These are phyloP conservation scores for Myioborus melanocephalus DNA, from an alignment of 2,797 vertebrate genomes.

Conservation along the genomic window DNA sequence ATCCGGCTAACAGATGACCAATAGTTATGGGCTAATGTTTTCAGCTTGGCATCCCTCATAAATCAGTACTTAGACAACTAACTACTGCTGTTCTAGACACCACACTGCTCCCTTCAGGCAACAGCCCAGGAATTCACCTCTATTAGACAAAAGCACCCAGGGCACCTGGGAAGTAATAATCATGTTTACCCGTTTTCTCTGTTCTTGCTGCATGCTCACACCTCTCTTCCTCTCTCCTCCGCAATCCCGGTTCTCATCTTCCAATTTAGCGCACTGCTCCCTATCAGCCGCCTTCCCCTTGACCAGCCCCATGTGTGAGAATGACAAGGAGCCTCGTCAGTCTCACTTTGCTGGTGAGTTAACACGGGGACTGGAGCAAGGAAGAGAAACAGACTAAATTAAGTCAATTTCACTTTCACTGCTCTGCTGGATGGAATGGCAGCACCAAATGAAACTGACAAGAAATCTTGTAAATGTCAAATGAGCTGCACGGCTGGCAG, in stretches of 20 bases:
- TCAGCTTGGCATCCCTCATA: not conserved
- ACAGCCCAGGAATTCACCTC: not conserved
- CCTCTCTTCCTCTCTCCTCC: not conserved
- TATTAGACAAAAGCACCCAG: not conserved
- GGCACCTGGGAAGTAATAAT: not conserved
- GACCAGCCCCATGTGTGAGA: slow-evolving; percentile 28
- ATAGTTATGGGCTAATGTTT: not conserved
- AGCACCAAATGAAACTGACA: slow-evolving; percentile 64
- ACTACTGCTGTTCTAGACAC: not conserved
- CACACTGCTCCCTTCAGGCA: not conserved
- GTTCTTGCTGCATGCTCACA: not conserved
- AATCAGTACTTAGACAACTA: not conserved
- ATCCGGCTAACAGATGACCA: not conserved
- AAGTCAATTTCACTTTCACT: slow-evolving; percentile 55
- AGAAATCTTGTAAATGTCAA: slow-evolving; percentile 69
- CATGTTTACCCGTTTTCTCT: not conserved
- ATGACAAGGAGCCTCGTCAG: slow-evolving; percentile 49
- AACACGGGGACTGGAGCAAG: slow-evolving; percentile 31
- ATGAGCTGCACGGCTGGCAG: slow-evolving; percentile 64
- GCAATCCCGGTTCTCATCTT: slow-evolving; percentile 6
- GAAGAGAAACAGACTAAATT: slow-evolving; percentile 57
- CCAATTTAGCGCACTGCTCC: slow-evolving; percentile 38
- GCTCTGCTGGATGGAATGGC: slow-evolving; percentile 56
- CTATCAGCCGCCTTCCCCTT: slow-evolving; percentile 30
- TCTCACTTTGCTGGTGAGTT: slow-evolving; percentile 53